Evolutionary conservation across 2,888 invertebrate species (phyloP).

Genomic region (Noctua janthe): DNA sequence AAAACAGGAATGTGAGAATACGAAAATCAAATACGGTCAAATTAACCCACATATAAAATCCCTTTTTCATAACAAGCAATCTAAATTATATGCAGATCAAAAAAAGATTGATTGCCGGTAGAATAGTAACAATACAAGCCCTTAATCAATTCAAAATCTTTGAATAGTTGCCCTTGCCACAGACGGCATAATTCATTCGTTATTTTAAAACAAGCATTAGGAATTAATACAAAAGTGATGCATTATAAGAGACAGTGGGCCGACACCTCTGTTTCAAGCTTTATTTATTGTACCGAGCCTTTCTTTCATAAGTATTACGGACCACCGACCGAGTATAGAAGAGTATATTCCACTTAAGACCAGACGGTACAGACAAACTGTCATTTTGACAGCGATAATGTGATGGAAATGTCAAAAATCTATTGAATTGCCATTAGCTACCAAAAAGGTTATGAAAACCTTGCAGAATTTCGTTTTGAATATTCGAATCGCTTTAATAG

Average conservation of each 20-base stretch:
- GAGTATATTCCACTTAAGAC: constrained; percentile 69
- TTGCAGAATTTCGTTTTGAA: neutral
- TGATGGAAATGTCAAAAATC: neutral
- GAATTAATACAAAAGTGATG: constrained; percentile 78
- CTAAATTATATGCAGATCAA: constrained; percentile 29
- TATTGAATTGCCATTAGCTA: neutral
- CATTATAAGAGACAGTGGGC: constrained; percentile 79
- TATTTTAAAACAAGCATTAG: constrained; percentile 73
- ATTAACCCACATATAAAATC: neutral
- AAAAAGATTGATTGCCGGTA: constrained; percentile 54
- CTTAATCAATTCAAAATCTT: constrained; percentile 58
- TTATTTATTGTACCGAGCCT: constrained; percentile 80
- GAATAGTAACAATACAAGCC: constrained; percentile 52
- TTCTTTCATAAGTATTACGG: constrained; percentile 76
- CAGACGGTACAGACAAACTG: neutral
- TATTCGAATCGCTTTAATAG: neutral
- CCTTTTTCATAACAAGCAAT: neutral
- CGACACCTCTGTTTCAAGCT: constrained; percentile 79
- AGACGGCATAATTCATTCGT: constrained; percentile 65
- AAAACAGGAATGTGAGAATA: neutral
- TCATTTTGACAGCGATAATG: neutral
- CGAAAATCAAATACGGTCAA: neutral
- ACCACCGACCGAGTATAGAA: constrained; percentile 79
- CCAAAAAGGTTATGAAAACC: too few relatives aligned
- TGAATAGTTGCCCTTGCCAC: constrained; percentile 57